phyloP scores from a whole-genome alignment of 2,797 vertebrate genomes.

The Falco cherrug region DNA sequence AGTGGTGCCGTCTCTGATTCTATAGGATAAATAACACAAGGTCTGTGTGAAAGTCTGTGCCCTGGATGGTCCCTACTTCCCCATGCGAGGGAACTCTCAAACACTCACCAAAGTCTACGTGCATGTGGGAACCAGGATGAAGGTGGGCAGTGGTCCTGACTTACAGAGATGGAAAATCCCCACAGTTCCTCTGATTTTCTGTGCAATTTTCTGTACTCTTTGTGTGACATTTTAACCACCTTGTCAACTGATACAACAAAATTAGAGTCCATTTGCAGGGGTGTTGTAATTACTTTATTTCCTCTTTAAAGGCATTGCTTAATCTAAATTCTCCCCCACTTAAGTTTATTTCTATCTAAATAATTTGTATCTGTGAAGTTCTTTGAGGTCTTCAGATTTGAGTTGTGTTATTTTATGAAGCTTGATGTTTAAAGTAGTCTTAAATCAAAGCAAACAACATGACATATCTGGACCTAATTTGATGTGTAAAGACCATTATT shows the following conservation, averaged over 20 bases:
- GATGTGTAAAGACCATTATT: neutral
- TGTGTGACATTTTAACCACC: neutral
- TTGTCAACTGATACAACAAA: neutral
- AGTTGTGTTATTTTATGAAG: neutral
- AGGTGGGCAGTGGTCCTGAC: neutral
- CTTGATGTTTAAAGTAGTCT: neutral
- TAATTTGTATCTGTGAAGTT: neutral
- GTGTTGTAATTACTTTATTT: neutral
- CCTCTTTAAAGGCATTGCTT: neutral
- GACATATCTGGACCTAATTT: neutral
- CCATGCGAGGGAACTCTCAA: neutral
- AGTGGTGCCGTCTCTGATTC: neutral
- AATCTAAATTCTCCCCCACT: neutral
- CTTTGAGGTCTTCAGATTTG: neutral
- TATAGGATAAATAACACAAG: neutral
- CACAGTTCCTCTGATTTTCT: neutral
- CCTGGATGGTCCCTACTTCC: neutral
- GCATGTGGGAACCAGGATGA: neutral
- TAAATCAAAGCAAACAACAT: neutral
- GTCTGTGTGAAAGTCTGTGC: neutral
- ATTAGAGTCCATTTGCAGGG: neutral
- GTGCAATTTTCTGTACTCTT: neutral
- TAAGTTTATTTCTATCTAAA: neutral
- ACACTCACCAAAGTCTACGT: rapidly evolving
- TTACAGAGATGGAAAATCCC: neutral